Percentiles rank a stretch among this genome's conserved stretches.
Conservation (phyloP, 2,113 vertebrate genomes). For the Urocolius indicus region DNA sequence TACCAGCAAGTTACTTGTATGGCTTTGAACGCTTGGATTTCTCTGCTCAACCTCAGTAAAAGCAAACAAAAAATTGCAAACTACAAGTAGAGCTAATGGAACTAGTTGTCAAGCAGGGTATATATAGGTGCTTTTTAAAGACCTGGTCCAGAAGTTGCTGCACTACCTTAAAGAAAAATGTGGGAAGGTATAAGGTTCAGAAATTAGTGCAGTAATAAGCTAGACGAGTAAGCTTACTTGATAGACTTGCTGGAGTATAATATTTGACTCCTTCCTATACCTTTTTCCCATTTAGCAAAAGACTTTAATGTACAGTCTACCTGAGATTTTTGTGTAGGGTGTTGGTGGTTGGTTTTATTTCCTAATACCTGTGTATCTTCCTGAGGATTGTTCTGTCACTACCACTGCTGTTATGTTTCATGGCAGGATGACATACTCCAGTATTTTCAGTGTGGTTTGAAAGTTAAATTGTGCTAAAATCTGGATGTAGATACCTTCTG, state of each 20-base stretch:
- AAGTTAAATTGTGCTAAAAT: background rate
- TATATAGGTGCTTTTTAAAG: background rate
- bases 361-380: rapidly evolving
- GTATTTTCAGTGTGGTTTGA: background rate
- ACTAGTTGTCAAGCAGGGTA: too few relatives aligned
- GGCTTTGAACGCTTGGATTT: background rate
- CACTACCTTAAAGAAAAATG: rapidly evolving
- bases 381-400: background rate
- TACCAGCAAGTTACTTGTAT: background rate
- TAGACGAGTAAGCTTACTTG: background rate
- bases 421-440: background rate
- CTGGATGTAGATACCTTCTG: background rate
- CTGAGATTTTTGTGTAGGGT: too few relatives aligned
- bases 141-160: background rate
- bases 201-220: background rate
- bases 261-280: background rate
- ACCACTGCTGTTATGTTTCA: background rate
- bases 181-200: background rate
- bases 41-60: background rate
- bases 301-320: background rate
- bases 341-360: too few relatives aligned
- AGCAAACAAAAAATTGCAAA: background rate
- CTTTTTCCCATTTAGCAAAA: background rate
- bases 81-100: background rate
- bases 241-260: background rate